Evolutionary conservation across 2,113 vertebrate genomes (phyloP).

Genomic region (Oreochromis aureus): DNA sequence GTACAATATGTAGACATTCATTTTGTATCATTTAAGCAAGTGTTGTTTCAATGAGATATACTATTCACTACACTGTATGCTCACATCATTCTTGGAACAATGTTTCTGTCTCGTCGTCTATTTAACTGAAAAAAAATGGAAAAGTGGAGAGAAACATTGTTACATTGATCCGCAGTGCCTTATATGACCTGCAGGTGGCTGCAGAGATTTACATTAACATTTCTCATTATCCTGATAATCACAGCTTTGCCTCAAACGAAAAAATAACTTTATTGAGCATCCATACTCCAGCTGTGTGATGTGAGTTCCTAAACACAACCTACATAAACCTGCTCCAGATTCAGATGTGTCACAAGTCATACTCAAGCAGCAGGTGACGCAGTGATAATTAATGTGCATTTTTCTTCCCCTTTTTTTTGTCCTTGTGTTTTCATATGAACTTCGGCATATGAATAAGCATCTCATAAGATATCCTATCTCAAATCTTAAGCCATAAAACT

Average conservation of each 20-base stretch:
- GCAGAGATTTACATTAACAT: not conserved
- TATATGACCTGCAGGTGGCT: conserved; percentile 16
- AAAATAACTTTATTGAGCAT: not conserved
- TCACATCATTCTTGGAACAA: not conserved
- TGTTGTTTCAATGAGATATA: not conserved
- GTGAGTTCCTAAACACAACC: not conserved
- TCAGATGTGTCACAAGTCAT: not conserved
- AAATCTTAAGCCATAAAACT: not conserved
- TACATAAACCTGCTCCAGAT: not conserved
- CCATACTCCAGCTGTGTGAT: not conserved
- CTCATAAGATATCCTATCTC: not conserved
- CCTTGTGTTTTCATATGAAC: not conserved
- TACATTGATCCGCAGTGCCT: not conserved
- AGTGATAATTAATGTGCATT: not conserved
- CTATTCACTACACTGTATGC: not conserved
- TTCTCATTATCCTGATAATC: not conserved
- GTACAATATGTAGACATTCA: not conserved
- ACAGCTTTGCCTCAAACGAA: not conserved
- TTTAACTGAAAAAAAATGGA: not conserved
- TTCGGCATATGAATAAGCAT: not conserved
- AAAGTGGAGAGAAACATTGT: not conserved
- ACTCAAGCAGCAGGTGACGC: not conserved
- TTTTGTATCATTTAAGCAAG: not conserved
- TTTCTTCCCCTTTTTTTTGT: not conserved
- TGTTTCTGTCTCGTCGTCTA: not conserved